Base-by-base conservation (phyloP, 2,888 invertebrate genomes). In the Andrena bucephala region DNA sequence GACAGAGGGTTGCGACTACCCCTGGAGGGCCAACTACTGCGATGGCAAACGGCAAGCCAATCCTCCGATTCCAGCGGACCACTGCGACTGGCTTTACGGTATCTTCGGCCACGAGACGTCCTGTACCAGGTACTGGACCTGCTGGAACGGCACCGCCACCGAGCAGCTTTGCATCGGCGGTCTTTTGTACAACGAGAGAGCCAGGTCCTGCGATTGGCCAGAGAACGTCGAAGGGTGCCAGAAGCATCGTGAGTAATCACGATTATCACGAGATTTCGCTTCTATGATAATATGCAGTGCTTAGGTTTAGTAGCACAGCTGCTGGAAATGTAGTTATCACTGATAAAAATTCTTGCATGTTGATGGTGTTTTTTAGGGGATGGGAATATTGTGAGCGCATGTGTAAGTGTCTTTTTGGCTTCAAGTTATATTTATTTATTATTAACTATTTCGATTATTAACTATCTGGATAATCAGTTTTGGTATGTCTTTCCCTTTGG, bases 81-180 rank as follows among this genome's bases (percentile, higher is more conserved):
- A 98, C 92, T 98, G 98, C 91, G 98, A 97, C 94, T 98, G 98
- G 98, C 94, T 98, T 89, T 98, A 98, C 94, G 98, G 98, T 65
- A 98, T 98, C 93, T 98, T 98, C 94, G 98, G 98, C 0, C 98
- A 98, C 94, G 98, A 98, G 95, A 98, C 98, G 0, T 98, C 98
- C 0, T 98, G 98, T 95, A 98, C 98, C 4, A 95, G 98, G 67
- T 98, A 98, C 94, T 98, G 98, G 98, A 98, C 98, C 0, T 98
- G 98, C 94, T 98, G 98, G 98, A 98, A 98, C 94, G 98, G 98
- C 20, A 98, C 98, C 0, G 97, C 98, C 13, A 98, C 98, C 0
- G 98, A 98, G 92, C 98, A 98, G 94, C 96, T 98, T 71, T 98
- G 98, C 94, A 98, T 98, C 91, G 98, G 98, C 31, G 98, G 98